Conservation (phyloP, 1,140 invertebrate genomes). For the Prorops nasuta region DNA sequence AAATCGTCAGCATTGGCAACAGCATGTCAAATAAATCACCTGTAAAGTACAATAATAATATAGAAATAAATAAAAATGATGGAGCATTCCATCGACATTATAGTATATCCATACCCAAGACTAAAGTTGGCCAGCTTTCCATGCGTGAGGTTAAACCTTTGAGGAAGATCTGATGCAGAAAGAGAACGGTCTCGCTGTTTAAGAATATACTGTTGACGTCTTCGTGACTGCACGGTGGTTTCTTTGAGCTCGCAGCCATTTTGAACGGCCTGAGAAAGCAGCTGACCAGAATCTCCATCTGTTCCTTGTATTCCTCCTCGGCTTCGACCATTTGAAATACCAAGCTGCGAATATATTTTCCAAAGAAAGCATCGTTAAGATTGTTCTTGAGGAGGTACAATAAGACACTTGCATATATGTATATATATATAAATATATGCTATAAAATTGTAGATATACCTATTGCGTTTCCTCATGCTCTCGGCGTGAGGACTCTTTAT, state of each 20-base stretch:
- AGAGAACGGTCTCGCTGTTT: constrained; percentile 91
- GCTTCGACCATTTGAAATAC: constrained; percentile 92
- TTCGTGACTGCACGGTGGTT: constrained; percentile 89
- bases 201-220: constrained; percentile 95
- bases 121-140: constrained; percentile 90
- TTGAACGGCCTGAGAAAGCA: constrained; percentile 89
- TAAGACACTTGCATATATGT: neutral
- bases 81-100: neutral
- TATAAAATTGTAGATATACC: constrained; percentile 58
- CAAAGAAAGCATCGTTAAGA: too few relatives aligned
- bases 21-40: constrained; percentile 93
- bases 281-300: constrained; percentile 88
- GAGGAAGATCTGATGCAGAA: constrained; percentile 92
- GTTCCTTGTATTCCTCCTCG: constrained; percentile 89
- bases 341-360: too few relatives aligned
- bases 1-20: constrained; percentile 89
- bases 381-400: too few relatives aligned
- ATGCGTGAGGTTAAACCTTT: constrained; percentile 90
- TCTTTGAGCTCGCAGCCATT: constrained; percentile 93
- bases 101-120: constrained; percentile 80
- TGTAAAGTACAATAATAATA: constrained; percentile 43
- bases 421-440: neutral
- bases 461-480: constrained; percentile 91
- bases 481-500: constrained; percentile 93
- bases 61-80: neutral